These are phyloP conservation scores for Papilio gigon DNA, from an alignment of 2,888 invertebrate genomes.

Conservation along the genomic window DNA sequence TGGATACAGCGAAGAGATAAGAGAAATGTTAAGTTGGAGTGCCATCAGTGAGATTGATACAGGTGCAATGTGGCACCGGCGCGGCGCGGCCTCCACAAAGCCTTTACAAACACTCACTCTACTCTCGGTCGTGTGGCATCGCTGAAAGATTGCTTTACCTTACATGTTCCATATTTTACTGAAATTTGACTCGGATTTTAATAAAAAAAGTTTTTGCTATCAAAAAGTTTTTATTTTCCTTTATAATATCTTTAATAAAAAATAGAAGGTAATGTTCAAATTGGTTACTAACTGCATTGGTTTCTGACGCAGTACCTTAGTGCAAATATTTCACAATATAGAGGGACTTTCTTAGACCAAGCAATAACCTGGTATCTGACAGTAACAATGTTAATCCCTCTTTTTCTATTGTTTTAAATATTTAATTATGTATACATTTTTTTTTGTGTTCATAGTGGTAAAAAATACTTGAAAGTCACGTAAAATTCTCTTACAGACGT, in stretches of 20 bases:
- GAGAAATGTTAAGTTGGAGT: conserved; percentile 17
- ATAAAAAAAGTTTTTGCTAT: background rate
- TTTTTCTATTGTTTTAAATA: background rate
- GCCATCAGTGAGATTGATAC: conserved; percentile 65
- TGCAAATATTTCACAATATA: background rate
- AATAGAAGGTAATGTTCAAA: background rate
- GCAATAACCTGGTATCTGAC: background rate
- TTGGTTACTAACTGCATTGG: background rate
- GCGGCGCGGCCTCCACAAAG: conserved; percentile 52
- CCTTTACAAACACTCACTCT: conserved; percentile 49
- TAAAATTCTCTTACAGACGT: too few species aligned
- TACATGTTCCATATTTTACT: conserved; percentile 27
- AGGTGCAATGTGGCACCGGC: conserved; percentile 54
- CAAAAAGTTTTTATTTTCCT: background rate
- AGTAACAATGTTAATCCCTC: background rate
- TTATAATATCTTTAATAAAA: background rate
- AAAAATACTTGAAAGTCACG: too few species aligned
- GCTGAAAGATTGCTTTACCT: conserved; percentile 38
- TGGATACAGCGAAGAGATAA: conserved; percentile 11
- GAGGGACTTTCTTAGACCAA: background rate
- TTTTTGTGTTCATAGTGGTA: too few species aligned
- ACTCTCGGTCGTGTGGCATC: conserved; percentile 23
- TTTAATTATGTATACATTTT: too few species aligned
- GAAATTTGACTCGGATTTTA: background rate
- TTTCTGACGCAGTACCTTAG: background rate